A percentile compares a stretch with the other conserved stretches of the same genome.
These are phyloP conservation scores for Phortica magna DNA, from an alignment of 2,888 invertebrate genomes.

Conservation along the genomic window DNA sequence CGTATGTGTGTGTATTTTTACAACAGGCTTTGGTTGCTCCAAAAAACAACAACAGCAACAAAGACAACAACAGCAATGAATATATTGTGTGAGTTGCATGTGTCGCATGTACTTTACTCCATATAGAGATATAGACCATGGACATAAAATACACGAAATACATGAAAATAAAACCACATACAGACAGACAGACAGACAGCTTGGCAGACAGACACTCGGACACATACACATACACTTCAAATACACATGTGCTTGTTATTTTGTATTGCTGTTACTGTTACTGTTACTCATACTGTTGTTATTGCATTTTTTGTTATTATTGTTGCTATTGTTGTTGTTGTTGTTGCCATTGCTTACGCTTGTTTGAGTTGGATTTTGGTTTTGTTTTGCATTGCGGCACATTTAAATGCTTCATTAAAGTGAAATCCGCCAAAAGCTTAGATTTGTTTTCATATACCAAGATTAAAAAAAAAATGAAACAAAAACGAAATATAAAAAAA, in stretches of 20 bases:
- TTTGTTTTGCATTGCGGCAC: constrained; percentile 28
- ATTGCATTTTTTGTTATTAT: constrained; percentile 42
- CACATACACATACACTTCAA: constrained; percentile 34
- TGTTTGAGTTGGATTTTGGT: constrained; percentile 14
- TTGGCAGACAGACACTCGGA: constrained; percentile 5
- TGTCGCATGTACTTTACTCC: constrained; percentile 19
- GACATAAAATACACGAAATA: constrained; percentile 64
- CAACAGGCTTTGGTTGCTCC: constrained; percentile 42
- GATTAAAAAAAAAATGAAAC: background rate
- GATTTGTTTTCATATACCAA: constrained; percentile 2
- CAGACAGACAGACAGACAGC: constrained; percentile 26
- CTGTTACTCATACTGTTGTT: constrained; percentile 55
- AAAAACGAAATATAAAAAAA: constrained; percentile 4
- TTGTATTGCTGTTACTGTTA: constrained; percentile 42
- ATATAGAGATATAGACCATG: constrained; percentile 36
- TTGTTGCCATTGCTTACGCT: background rate
- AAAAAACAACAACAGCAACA: constrained; percentile 40
- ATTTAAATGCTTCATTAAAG: constrained; percentile 67
- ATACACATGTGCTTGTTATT: constrained; percentile 42
- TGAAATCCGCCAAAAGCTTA: constrained; percentile 39
- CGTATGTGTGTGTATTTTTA: constrained; percentile 64
- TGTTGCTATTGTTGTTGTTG: background rate
- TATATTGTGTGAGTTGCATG: constrained; percentile 16
- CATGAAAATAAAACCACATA: constrained; percentile 41
- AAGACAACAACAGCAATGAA: constrained; percentile 35